Base-by-base conservation (phyloP, 2,797 vertebrate genomes). In the Protosalanx chinensis region DNA sequence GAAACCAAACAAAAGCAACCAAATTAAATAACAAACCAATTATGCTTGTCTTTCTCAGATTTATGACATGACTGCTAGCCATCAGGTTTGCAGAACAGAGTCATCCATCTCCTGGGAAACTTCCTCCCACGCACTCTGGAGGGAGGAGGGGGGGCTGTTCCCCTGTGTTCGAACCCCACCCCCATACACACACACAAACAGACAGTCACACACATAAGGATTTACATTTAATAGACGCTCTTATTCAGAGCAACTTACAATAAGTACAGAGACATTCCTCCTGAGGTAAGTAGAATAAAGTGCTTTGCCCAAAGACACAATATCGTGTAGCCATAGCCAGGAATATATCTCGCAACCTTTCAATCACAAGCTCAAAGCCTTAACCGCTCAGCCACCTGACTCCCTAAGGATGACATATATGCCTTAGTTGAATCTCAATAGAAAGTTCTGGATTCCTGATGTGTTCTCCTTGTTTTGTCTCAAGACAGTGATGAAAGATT, bases 91-190 rank as follows among this genome's bases (percentile, higher is more conserved):
- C 23, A 72, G 70, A 68, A 69, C 79, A 76, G 79, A 87, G 86
- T 77, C 80, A 87, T 90, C 90, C 90, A 91, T 92, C 91, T 90
- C 87, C 83, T 73, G 77, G 75, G 79, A 74, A 84, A 70, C 79
- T 57, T 88, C 86, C 87, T 62, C 90, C 91, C 88, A 92, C 91
- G 59, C 86, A 70, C 20, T 23, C 73, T 71, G 72, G 79, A 67
- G 75, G 74, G 77, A 75, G 23, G 23, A 27, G 23, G 2, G 68
- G 73, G 84, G 76, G 78, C 32, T 32, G 51, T 30, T 67, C 70
- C 78, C 53, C 74, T 64, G 65, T 71, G 67, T 68, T 73, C 53
- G 62, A 33, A 67, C 74, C 79, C 73, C 66, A 68, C 64, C 15
- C 30, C 57, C 65, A 51, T 72, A 23, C 57, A 46, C 71, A 61